Evolutionary conservation across 2,797 vertebrate genomes (phyloP), one percentile per base, ranked within the genome.

Genomic region (Nothura maculosa): DNA sequence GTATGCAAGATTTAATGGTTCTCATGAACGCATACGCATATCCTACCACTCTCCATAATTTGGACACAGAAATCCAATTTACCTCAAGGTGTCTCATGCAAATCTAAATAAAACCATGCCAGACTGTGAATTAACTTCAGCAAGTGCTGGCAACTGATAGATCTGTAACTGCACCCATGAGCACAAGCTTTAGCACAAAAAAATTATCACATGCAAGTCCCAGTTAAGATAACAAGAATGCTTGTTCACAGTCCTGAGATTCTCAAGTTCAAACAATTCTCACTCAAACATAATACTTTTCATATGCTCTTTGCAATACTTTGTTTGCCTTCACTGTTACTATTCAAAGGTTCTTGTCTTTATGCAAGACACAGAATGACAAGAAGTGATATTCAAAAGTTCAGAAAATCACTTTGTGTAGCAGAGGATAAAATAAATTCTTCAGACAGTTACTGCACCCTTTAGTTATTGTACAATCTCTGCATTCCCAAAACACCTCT

Each of bases 11-110:
- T 21, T 34, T 45, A 62, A 55, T 11, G 13, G 38, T n/a, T 73
- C 34, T 63, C 62, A 42, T 14, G 43, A 9, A 5, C 1, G 0
- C 7, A 22, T 32, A 1, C 28, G 22, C 15, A 28, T 12, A 42
- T 2, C 63, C 24, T 10, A 81, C 79, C 6, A 84, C 47, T 17
- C 4, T 74, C 60, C n/a, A 74, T 36, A 85, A 68, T 25, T 34
- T 32, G 40, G 30, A 74, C 12, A n/a, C 2, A 70, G 10, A 62
- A 88, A 86, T 20, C 5, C 21, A 75, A 19, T 55, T 48, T 21
- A 38, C 14, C 27, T 69, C 5, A 54, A 28, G 12, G 34, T 77
- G 80, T 64, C 57, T 45, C 22, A 1, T 14, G 30, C 42, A 91
- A 73, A 66, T 66, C 9, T 15, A 18, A 81, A 40, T 8, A 81